These are phyloP conservation scores for Muscicapa adusta DNA, from an alignment of 2,113 vertebrate species.

Conservation along the genomic window DNA sequence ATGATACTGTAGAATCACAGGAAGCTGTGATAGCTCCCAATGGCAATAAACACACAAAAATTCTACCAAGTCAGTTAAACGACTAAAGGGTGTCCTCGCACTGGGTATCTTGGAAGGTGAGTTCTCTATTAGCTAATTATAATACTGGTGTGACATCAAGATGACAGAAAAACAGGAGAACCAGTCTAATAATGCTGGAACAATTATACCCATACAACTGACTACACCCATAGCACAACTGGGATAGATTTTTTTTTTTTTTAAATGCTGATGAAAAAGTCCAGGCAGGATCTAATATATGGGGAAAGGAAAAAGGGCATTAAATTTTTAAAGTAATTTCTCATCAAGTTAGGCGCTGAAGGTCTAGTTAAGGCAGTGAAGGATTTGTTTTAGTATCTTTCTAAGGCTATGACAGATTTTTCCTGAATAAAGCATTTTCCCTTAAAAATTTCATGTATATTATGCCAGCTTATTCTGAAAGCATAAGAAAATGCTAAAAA, in stretches of 20 bases:
- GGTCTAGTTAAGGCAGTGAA: slow-evolving; percentile 62
- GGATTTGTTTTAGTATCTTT: slow-evolving; percentile 42
- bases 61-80: not conserved
- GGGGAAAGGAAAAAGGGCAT: slow-evolving; percentile 1
- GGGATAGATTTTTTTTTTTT: not conserved
- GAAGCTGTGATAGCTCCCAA: not conserved
- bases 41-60: not conserved
- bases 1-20: not conserved
- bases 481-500: slow-evolving; percentile 21
- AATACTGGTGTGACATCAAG: not conserved
- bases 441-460: slow-evolving; percentile 12
- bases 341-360: slow-evolving; percentile 37
- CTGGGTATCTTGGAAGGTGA: not conserved
- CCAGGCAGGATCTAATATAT: not conserved
- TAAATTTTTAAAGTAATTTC: slow-evolving; percentile 29
- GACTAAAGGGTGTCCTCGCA: not conserved
- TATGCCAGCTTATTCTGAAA: slow-evolving; percentile 34
- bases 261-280: not conserved
- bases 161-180: not conserved
- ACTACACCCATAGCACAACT: not conserved
- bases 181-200: not conserved
- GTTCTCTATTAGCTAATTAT: not conserved
- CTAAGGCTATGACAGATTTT: slow-evolving; percentile 58
- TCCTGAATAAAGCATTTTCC: slow-evolving; percentile 54
- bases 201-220: not conserved